These are phyloP conservation scores for Etheostoma cragini DNA, from an alignment of 2,113 vertebrate genomes.

Conservation along the genomic window DNA sequence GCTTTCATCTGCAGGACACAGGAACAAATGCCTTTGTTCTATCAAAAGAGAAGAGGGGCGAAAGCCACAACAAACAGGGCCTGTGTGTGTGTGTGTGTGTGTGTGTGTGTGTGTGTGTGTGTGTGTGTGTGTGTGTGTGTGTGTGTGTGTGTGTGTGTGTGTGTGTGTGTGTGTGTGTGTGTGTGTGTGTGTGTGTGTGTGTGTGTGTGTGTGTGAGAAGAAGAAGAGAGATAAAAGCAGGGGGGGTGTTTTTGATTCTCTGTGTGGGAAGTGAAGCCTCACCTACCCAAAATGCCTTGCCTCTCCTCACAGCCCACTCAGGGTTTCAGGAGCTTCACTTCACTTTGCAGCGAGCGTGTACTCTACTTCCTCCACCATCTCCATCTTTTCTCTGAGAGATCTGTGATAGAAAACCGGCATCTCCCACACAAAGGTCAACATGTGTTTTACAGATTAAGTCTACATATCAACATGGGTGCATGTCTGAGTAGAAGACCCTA, in stretches of 20 bases:
- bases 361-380: slow-evolving; percentile 58
- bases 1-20: slow-evolving; percentile 76
- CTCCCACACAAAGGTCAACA: slow-evolving; percentile 38
- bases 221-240: slow-evolving; percentile 67
- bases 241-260: slow-evolving; percentile 65
- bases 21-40: slow-evolving; percentile 77
- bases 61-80: slow-evolving; percentile 72
- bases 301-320: slow-evolving; percentile 73
- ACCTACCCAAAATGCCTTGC: slow-evolving; percentile 81
- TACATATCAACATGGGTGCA: slow-evolving; percentile 12
- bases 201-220: slow-evolving; percentile 21
- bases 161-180: slow-evolving; percentile 22
- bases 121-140: slow-evolving; percentile 30
- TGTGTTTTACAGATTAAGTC: background rate
- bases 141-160: slow-evolving; percentile 24
- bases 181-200: slow-evolving; percentile 31
- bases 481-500: background rate
- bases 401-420: slow-evolving; percentile 16
- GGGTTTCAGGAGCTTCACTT: slow-evolving; percentile 67
- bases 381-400: slow-evolving; percentile 57
- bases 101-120: background rate
- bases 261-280: slow-evolving; percentile 78
- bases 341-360: slow-evolving; percentile 41
- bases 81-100: slow-evolving; percentile 14
- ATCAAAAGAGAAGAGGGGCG: slow-evolving; percentile 66